Percentiles rank a stretch among this genome's conserved stretches.
Evolutionary conservation across 1,140 invertebrate genomes (phyloP).

Genomic region (Orchestia grillus): DNA sequence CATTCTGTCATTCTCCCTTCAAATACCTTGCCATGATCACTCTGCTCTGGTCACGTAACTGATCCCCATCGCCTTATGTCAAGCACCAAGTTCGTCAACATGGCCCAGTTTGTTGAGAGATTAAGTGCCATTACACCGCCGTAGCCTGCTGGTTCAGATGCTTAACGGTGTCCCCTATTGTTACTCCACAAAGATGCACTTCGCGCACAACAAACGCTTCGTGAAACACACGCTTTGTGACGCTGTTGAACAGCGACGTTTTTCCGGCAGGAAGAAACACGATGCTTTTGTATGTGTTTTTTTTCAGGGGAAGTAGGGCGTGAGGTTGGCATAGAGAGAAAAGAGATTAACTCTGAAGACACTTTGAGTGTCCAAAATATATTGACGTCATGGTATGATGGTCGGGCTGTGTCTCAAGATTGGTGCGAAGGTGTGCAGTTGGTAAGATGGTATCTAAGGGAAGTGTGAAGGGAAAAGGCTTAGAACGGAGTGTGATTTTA

Average conservation of each 20-base stretch:
- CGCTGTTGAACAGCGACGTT: neutral
- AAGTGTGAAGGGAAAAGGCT: too few species aligned
- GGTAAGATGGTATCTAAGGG: neutral
- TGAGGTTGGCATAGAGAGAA: neutral
- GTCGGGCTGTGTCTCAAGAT: neutral
- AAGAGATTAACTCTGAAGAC: neutral
- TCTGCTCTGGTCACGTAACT: neutral
- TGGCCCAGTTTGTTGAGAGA: slow-evolving; percentile 30
- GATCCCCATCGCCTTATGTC: neutral
- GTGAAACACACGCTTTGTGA: neutral
- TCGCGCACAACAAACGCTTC: neutral
- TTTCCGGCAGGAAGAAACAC: neutral
- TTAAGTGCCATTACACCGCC: slow-evolving; percentile 23
- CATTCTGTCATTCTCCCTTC: neutral
- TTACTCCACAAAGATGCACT: slow-evolving; percentile 12
- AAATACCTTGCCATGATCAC: neutral
- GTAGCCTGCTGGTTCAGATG: neutral
- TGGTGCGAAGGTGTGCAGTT: neutral
- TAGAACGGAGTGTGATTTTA: neutral
- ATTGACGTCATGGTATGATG: neutral
- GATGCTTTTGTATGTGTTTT: neutral
- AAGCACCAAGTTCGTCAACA: slow-evolving; percentile 9
- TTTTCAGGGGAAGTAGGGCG: neutral
- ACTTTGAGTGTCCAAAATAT: neutral
- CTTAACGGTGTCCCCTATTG: slow-evolving; percentile 23